A percentile compares a stretch with the other conserved stretches of the same genome.
Evolutionary conservation across 2,888 invertebrate genomes (phyloP).

Genomic region (Cataglyphis livida): DNA sequence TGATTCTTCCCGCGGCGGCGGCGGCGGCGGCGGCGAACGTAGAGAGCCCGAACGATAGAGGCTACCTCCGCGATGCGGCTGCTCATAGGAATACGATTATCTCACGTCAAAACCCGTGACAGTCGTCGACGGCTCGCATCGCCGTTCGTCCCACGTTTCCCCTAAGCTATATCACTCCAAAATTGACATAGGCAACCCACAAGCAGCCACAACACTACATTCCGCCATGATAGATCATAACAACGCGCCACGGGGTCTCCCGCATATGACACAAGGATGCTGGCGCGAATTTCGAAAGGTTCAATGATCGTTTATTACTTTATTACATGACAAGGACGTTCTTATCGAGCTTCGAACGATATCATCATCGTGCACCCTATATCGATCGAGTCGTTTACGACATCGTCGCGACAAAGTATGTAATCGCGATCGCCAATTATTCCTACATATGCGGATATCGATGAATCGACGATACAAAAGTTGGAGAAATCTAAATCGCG

Average conservation of each 20-base stretch:
- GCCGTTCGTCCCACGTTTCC: constrained; percentile 66
- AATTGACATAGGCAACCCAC: constrained; percentile 86
- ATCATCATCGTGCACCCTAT: no score
- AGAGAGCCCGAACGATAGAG: constrained; percentile 50
- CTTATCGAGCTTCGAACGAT: not conserved
- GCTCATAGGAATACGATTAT: constrained; percentile 60
- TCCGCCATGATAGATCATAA: constrained; percentile 91
- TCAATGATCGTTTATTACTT: no score
- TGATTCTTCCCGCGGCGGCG: constrained; percentile 60
- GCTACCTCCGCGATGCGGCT: constrained; percentile 55
- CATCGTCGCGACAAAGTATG: no score
- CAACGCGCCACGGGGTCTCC: constrained; percentile 89
- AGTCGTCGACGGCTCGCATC: constrained; percentile 66
- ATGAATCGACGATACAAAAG: no score
- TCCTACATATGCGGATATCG: no score
- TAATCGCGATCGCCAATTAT: no score
- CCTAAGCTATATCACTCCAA: constrained; percentile 79
- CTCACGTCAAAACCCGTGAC: constrained; percentile 63
- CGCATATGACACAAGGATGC: constrained; percentile 85
- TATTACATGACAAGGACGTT: not conserved
- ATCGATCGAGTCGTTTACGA: no score
- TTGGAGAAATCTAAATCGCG: no score
- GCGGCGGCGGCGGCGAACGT: constrained; percentile 65
- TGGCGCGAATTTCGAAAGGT: constrained; percentile 76
- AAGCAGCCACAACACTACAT: constrained; percentile 88